These are phyloP conservation scores for Sipha flava DNA, from an alignment of 1,140 invertebrate species.

Conservation along the genomic window DNA sequence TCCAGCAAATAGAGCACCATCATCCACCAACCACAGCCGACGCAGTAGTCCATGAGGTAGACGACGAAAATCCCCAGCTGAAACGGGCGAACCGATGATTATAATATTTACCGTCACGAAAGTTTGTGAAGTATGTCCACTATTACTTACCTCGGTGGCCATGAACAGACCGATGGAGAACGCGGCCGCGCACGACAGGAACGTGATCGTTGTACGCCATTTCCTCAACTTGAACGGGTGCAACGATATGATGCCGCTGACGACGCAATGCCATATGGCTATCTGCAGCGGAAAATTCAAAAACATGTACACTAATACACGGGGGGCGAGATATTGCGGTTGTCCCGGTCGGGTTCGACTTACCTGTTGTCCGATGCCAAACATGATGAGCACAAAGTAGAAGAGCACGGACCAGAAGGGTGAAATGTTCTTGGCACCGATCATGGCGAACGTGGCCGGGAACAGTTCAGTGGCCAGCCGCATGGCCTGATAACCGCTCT, in stretches of 20 bases:
- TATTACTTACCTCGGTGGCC: slow-evolving; percentile 68
- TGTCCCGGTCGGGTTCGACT: no score
- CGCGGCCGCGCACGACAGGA: slow-evolving; percentile 72
- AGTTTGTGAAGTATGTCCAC: neutral
- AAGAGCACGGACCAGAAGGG: slow-evolving; percentile 80
- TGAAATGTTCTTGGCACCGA: slow-evolving; percentile 56
- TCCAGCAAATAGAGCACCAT: slow-evolving; percentile 67
- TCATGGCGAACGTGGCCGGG: slow-evolving; percentile 66
- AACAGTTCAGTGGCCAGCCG: slow-evolving; percentile 75
- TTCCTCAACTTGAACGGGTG: slow-evolving; percentile 59
- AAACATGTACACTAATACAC: no score
- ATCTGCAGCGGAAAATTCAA: slow-evolving; percentile 46
- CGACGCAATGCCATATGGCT: slow-evolving; percentile 71
- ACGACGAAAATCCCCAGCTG: slow-evolving; percentile 74
- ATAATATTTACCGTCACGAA: neutral
- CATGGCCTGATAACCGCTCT: slow-evolving; percentile 68
- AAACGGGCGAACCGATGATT: no score
- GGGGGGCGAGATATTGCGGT: no score
- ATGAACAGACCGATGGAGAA: slow-evolving; percentile 78
- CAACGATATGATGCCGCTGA: slow-evolving; percentile 68
- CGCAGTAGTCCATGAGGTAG: slow-evolving; percentile 73
- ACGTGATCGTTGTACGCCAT: slow-evolving; percentile 78
- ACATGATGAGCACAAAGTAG: slow-evolving; percentile 73
- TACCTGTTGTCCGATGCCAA: slow-evolving; percentile 75
- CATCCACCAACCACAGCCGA: slow-evolving; percentile 79